Evolutionary conservation across 2,113 vertebrate genomes (phyloP).

Genomic region (Ophiodon elongatus): DNA sequence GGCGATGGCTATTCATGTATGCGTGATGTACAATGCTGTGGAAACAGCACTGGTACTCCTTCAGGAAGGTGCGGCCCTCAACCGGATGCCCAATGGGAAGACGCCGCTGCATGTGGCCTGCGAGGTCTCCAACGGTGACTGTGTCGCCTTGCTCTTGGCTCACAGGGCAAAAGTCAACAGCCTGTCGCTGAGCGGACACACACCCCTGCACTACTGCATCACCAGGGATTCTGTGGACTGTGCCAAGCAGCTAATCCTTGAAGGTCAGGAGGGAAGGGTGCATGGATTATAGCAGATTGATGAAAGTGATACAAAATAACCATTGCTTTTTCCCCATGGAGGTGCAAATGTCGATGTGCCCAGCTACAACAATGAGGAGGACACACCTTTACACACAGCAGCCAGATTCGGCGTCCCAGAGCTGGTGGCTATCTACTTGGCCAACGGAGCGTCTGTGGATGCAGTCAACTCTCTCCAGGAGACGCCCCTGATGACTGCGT

Average conservation of each 20-base stretch:
- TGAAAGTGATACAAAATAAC: neutral
- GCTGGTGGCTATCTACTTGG: slow-evolving; percentile 89
- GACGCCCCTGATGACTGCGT: slow-evolving; percentile 90
- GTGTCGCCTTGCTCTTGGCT: slow-evolving; percentile 88
- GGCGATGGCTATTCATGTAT: slow-evolving; percentile 94
- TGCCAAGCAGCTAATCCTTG: slow-evolving; percentile 90
- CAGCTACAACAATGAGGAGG: slow-evolving; percentile 88
- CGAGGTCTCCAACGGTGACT: slow-evolving; percentile 87
- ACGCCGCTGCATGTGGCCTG: slow-evolving; percentile 95
- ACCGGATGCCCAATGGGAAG: slow-evolving; percentile 95
- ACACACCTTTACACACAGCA: slow-evolving; percentile 90
- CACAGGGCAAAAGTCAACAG: slow-evolving; percentile 90
- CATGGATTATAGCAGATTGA: neutral
- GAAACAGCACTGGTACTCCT: slow-evolving; percentile 90
- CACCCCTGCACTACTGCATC: slow-evolving; percentile 91
- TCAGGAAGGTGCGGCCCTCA: slow-evolving; percentile 90
- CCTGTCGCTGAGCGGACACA: slow-evolving; percentile 91
- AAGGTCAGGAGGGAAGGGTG: slow-evolving; percentile 81
- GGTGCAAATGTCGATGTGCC: slow-evolving; percentile 90
- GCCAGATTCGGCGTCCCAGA: slow-evolving; percentile 90
- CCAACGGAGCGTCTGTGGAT: slow-evolving; percentile 88
- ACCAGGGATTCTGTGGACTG: slow-evolving; percentile 89
- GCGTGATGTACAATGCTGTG: slow-evolving; percentile 91
- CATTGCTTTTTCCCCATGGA: slow-evolving; percentile 49
- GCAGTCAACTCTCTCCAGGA: slow-evolving; percentile 88